A percentile compares a stretch with the other conserved stretches of the same genome.
Conservation (phyloP, 2,888 invertebrate genomes). For the Drosophila tripunctata region DNA sequence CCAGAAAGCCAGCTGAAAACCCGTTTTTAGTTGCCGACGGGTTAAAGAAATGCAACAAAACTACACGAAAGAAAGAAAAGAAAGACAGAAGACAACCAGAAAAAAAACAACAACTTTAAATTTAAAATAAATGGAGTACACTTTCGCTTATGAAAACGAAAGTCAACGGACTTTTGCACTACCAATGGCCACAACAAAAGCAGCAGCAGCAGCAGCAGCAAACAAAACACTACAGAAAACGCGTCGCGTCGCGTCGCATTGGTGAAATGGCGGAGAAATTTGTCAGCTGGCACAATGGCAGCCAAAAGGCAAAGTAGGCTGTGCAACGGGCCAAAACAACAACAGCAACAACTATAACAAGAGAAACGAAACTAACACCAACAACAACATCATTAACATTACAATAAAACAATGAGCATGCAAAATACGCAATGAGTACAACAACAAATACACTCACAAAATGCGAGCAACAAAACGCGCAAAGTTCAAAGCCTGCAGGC, state of each 20-base stretch:
- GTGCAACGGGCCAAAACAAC: slow-evolving; percentile 49
- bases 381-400: slow-evolving; percentile 1
- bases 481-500: slow-evolving; percentile 56
- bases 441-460: slow-evolving; percentile 4
- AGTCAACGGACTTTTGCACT: slow-evolving; percentile 81
- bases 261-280: slow-evolving; percentile 75
- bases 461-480: slow-evolving; percentile 16
- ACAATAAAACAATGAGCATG: slow-evolving; percentile 26
- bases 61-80: slow-evolving; percentile 49
- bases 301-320: slow-evolving; percentile 40
- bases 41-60: slow-evolving; percentile 78
- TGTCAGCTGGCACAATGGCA: slow-evolving; percentile 36
- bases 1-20: slow-evolving; percentile 66
- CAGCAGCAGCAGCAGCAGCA: slow-evolving; percentile 9
- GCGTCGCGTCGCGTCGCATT: slow-evolving; percentile 35
- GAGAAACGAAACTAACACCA: slow-evolving; percentile 1
- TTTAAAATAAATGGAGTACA: slow-evolving; percentile 80
- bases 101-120: slow-evolving; percentile 54
- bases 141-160: slow-evolving; percentile 84
- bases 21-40: slow-evolving; percentile 63
- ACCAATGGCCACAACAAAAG: slow-evolving; percentile 28
- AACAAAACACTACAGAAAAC: slow-evolving; percentile 34
- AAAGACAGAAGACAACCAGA: not conserved
- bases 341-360: slow-evolving; percentile 2
- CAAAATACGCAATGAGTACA: slow-evolving; percentile 15